Conservation (phyloP, 2,113 vertebrate species). For the Alexandromys fortis region DNA sequence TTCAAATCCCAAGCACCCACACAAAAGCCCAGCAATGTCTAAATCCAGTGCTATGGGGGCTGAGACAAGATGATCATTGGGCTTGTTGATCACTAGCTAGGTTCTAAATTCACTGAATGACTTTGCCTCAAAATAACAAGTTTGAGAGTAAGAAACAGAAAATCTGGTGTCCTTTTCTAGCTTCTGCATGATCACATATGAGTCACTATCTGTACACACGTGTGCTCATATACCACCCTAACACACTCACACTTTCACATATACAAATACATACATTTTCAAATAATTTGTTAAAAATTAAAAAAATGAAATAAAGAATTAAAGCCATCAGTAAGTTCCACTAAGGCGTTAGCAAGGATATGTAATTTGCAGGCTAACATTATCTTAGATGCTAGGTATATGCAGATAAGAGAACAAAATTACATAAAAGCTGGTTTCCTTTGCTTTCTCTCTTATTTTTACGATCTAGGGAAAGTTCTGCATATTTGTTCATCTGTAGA, state of each 20-base stretch:
- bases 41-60: too few species aligned
- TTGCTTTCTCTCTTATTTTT: not conserved
- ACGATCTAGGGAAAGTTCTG: not conserved
- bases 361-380: not conserved
- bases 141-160: not conserved
- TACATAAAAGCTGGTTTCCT: not conserved
- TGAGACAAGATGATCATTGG: not conserved
- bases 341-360: not conserved
- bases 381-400: not conserved
- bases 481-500: not conserved
- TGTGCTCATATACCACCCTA: not conserved
- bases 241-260: not conserved
- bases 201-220: not conserved
- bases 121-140: not conserved
- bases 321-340: not conserved
- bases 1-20: not conserved
- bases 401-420: not conserved
- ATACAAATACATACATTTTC: not conserved
- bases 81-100: not conserved
- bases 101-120: not conserved
- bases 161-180: not conserved
- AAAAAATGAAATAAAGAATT: not conserved
- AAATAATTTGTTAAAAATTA: not conserved
- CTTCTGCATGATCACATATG: not conserved
- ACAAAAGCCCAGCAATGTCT: not conserved